These are phyloP conservation scores for Synanthedon vespiformis DNA, from an alignment of 2,888 invertebrate species.

Conservation along the genomic window DNA sequence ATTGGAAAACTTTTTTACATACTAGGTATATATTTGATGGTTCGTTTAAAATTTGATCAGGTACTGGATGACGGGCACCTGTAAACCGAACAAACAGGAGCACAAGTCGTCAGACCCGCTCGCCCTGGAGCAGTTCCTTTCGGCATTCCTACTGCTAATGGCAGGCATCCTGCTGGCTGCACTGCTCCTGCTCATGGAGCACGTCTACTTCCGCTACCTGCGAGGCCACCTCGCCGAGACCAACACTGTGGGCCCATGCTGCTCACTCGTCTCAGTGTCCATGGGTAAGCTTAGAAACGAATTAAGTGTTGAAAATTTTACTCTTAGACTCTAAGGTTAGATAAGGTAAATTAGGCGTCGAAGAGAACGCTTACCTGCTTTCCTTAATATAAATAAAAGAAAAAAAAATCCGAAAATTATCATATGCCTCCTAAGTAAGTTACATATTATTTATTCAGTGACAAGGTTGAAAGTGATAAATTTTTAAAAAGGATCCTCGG, in stretches of 20 bases:
- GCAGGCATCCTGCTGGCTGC: conserved; percentile 94
- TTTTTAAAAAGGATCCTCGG: no score
- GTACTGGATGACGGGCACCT: conserved; percentile 98
- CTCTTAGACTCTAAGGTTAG: no score
- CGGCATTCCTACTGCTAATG: conserved; percentile 95
- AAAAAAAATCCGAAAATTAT: no score
- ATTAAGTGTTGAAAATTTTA: conserved; percentile 5
- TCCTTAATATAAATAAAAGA: no score
- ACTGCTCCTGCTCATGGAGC: conserved; percentile 87
- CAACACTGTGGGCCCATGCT: conserved; percentile 92
- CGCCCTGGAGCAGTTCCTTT: conserved; percentile 95
- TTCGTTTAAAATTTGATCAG: conserved; percentile 36
- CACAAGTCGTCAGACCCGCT: conserved; percentile 91
- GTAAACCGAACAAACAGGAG: conserved; percentile 91
- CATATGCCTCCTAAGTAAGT: no score
- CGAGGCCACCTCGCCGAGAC: conserved; percentile 88
- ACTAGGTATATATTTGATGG: no score
- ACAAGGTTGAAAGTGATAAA: no score
- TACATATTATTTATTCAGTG: no score
- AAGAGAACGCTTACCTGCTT: no score
- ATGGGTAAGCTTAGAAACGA: conserved; percentile 72
- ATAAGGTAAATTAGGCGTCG: no score
- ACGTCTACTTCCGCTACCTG: conserved; percentile 95
- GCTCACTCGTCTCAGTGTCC: conserved; percentile 91
- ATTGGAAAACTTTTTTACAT: no score